A percentile compares a stretch with the other conserved stretches of the same genome.
Conservation (phyloP, 2,888 invertebrate species). For the Drosophila eohydei region DNA sequence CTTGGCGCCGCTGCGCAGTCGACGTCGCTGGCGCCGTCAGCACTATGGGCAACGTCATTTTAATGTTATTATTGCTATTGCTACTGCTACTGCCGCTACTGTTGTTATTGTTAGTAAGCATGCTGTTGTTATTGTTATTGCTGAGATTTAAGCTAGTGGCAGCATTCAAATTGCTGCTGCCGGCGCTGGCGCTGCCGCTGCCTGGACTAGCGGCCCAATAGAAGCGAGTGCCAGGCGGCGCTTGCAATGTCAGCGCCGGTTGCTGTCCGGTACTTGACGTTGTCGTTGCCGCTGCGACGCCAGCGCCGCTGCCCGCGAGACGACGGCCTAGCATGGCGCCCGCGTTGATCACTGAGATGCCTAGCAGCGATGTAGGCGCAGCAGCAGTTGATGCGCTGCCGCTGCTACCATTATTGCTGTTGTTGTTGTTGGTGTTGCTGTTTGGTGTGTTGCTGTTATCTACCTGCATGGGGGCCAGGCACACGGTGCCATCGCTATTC, state of each 20-base stretch:
- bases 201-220: conserved; percentile 50
- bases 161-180: conserved; percentile 22
- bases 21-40: conserved; percentile 45
- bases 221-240: conserved; percentile 44
- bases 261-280: conserved; percentile 48
- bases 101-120: conserved; percentile 63
- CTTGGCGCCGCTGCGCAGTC: conserved; percentile 25
- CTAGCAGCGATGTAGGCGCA: conserved; percentile 37
- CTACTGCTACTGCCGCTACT: conserved; percentile 36
- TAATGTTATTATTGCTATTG: conserved; percentile 38
- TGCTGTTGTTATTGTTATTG: conserved; percentile 58
- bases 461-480: conserved; percentile 94
- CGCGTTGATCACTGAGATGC: conserved; percentile 51
- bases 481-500: conserved; percentile 91
- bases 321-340: conserved; percentile 42
- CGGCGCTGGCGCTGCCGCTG: conserved; percentile 19
- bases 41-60: conserved; percentile 73
- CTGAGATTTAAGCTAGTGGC: conserved; percentile 49
- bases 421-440: conserved; percentile 42
- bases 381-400: conserved; percentile 28
- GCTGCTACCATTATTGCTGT: conserved; percentile 42
- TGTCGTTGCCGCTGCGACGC: conserved; percentile 35
- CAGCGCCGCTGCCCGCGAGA: conserved; percentile 15
- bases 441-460: conserved; percentile 80
- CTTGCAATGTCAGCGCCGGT: conserved; percentile 43